Percentiles rank a stretch among this genome's conserved stretches.
These are phyloP conservation scores for Macrosoma leucophasiata DNA, from an alignment of 2,888 invertebrate genomes.

Conservation along the genomic window DNA sequence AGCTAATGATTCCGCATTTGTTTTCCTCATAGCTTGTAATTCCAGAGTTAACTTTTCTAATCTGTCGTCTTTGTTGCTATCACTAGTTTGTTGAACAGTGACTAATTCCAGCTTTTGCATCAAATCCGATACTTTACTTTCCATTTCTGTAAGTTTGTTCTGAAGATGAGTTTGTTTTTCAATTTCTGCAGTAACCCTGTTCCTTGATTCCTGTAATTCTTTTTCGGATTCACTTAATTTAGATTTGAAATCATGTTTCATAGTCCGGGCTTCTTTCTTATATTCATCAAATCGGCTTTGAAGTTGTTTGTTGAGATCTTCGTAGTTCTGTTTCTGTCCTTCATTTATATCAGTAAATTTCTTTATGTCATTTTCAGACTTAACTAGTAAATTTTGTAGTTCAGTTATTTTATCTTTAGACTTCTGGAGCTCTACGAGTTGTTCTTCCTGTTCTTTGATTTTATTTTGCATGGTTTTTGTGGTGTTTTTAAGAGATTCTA, in stretches of 20 bases:
- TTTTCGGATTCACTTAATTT: constrained; percentile 75
- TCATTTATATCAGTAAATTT: constrained; percentile 62
- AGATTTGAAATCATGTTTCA: constrained; percentile 67
- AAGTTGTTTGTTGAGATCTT: constrained; percentile 63
- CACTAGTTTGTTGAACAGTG: constrained; percentile 54
- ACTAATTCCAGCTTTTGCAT: constrained; percentile 62
- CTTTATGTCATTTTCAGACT: constrained; percentile 65
- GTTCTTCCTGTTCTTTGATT: constrained; percentile 48
- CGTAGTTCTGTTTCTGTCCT: constrained; percentile 65
- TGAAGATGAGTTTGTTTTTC: constrained; percentile 55
- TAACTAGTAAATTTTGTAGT: constrained; percentile 51
- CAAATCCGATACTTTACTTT: constrained; percentile 51
- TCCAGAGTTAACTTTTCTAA: constrained; percentile 61
- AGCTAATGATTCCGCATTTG: constrained; percentile 46
- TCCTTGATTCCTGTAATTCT: constrained; percentile 52
- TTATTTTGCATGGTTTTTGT: constrained; percentile 47
- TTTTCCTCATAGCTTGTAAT: constrained; percentile 55
- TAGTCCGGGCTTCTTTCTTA: constrained; percentile 64
- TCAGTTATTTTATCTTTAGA: constrained; percentile 56
- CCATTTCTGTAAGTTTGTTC: constrained; percentile 50
- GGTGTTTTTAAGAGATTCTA: constrained; percentile 53
- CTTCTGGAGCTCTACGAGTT: constrained; percentile 46
- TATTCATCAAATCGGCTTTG: constrained; percentile 59
- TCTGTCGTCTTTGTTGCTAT: constrained; percentile 55
- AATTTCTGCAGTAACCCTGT: constrained; percentile 50